Evolutionary conservation across 2,797 vertebrate genomes (phyloP).

Genomic region (Martes flavigula): DNA sequence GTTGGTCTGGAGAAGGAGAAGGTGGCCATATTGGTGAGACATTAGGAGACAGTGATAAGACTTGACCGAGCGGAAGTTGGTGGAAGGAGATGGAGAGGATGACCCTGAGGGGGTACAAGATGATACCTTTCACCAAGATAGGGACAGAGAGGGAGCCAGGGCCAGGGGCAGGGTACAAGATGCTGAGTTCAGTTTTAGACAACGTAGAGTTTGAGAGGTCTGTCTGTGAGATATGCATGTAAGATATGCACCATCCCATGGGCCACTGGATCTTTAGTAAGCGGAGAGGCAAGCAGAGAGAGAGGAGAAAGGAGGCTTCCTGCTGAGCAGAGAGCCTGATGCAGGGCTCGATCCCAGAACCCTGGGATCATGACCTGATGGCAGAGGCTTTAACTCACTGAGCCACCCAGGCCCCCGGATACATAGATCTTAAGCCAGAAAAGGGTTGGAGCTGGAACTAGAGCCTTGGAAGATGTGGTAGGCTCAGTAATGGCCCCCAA

Average conservation of each 20-base stretch:
- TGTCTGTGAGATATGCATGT: background rate
- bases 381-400: too few species aligned
- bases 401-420: background rate
- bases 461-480: background rate
- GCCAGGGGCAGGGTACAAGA: background rate
- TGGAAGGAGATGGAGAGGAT: background rate
- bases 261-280: too few species aligned
- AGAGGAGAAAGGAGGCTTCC: too few species aligned
- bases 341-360: too few species aligned
- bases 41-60: background rate
- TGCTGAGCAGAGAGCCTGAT: too few species aligned
- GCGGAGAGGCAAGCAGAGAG: too few species aligned
- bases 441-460: background rate
- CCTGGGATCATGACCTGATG: too few species aligned
- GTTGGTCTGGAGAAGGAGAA: background rate
- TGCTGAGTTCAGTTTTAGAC: background rate
- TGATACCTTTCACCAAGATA: background rate
- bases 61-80: background rate
- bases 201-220: background rate
- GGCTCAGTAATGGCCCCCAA: background rate
- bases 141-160: background rate
- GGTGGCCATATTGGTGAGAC: background rate
- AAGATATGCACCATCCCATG: background rate
- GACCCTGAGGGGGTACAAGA: background rate
- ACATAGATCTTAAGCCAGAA: background rate